phyloP scores from a whole-genome alignment of 1,140 invertebrate species.

The Papilio aristodemus region DNA sequence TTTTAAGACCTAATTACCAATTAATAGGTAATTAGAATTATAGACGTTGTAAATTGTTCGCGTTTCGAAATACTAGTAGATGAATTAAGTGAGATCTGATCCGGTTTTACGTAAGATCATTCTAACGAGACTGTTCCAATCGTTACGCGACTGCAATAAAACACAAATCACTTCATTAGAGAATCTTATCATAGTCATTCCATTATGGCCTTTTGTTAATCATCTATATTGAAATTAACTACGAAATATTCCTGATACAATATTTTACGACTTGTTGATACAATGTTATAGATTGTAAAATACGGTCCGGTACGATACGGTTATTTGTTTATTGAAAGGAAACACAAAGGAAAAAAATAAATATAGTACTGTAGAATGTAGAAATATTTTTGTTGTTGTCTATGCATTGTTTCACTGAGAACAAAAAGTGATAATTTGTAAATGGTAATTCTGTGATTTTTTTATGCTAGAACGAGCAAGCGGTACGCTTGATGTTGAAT shows the following conservation, averaged over 20 bases:
- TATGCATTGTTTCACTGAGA: too few relatives aligned
- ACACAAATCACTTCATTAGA: constrained; percentile 29
- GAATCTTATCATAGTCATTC: constrained; percentile 15
- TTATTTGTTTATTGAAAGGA: too few relatives aligned
- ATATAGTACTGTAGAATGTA: too few relatives aligned
- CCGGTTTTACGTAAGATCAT: constrained; percentile 28
- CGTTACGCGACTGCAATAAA: constrained; percentile 27
- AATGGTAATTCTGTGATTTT: too few relatives aligned
- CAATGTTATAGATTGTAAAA: constrained; percentile 11
- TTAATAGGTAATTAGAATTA: constrained; percentile 29
- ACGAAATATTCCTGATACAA: constrained; percentile 6
- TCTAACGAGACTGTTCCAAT: constrained; percentile 17
- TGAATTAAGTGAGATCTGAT: constrained; percentile 28
- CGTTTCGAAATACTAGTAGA: neutral
- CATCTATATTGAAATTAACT: constrained; percentile 16
- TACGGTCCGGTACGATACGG: neutral
- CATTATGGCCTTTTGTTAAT: constrained; percentile 20
- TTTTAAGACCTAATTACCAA: constrained; percentile 17
- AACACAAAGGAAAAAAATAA: too few relatives aligned
- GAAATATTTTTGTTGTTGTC: too few relatives aligned
- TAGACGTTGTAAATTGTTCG: constrained; percentile 22
- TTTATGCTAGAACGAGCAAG: too few relatives aligned
- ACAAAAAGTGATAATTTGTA: too few relatives aligned
- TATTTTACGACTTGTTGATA: constrained; percentile 13
- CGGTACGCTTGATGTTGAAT: too few relatives aligned